These are phyloP conservation scores for Eurytoma californica DNA, from an alignment of 2,888 invertebrate species.

Conservation along the genomic window DNA sequence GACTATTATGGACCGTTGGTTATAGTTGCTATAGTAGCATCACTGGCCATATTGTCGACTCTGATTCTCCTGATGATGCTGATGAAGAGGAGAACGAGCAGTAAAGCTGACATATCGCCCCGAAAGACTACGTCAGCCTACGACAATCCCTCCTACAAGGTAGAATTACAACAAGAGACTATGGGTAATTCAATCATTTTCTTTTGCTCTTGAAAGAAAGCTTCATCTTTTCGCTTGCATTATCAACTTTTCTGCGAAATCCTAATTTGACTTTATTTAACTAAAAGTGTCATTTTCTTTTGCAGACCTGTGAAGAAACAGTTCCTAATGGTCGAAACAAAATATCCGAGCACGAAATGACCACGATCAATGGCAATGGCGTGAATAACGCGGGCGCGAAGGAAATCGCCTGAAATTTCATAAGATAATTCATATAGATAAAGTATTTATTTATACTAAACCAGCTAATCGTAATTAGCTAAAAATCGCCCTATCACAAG, in stretches of 20 bases:
- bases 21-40: constrained; percentile 90
- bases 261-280: not conserved
- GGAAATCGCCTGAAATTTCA: constrained; percentile 64
- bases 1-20: constrained; percentile 93
- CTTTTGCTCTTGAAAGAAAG: constrained; percentile 42
- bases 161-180: constrained; percentile 93
- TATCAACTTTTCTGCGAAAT: constrained; percentile 1
- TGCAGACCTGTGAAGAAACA: constrained; percentile 73
- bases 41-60: constrained; percentile 88
- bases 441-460: constrained; percentile 61
- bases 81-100: constrained; percentile 82
- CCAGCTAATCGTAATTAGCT: constrained; percentile 55
- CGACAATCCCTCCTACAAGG: constrained; percentile 95
- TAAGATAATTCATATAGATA: constrained; percentile 67
- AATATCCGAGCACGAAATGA: constrained; percentile 69
- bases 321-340: constrained; percentile 69
- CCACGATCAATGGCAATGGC: constrained; percentile 66
- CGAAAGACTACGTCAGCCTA: constrained; percentile 92
- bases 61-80: constrained; percentile 87
- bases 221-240: constrained; percentile 10
- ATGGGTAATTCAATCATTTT: constrained; percentile 82
- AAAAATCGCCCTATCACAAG: constrained; percentile 56
- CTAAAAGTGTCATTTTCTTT: constrained; percentile 25
- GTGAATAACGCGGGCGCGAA: constrained; percentile 63
- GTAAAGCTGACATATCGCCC: constrained; percentile 87